These are phyloP conservation scores for Tetragonula carbonaria DNA, from an alignment of 2,888 invertebrate species.

Conservation along the genomic window DNA sequence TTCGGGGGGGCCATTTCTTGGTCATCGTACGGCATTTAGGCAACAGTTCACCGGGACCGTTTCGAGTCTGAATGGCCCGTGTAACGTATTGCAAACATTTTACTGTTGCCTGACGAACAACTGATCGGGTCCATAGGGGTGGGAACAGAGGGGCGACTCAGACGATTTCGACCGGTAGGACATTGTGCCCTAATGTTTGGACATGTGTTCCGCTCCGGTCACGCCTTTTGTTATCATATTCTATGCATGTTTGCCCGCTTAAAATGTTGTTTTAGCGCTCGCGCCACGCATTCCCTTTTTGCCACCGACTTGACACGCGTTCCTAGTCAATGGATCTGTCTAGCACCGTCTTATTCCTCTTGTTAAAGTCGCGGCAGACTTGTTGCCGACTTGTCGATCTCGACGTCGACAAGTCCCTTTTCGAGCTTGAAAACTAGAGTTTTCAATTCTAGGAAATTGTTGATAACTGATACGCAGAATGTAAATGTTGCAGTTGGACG, in stretches of 20 bases:
- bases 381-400: neutral
- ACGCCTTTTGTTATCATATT: constrained; percentile 83
- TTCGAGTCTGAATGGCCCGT: constrained; percentile 78
- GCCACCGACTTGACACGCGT: constrained; percentile 59
- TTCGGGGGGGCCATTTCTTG: constrained; percentile 73
- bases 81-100: constrained; percentile 82
- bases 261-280: constrained; percentile 80
- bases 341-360: constrained; percentile 40
- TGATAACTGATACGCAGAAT: too few species aligned
- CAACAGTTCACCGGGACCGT: constrained; percentile 71
- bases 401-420: neutral
- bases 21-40: constrained; percentile 76
- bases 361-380: neutral
- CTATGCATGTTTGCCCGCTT: constrained; percentile 81
- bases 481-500: too few species aligned
- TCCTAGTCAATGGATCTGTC: constrained; percentile 39
- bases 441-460: too few species aligned
- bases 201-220: constrained; percentile 84
- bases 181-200: constrained; percentile 83
- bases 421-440: too few species aligned
- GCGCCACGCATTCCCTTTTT: constrained; percentile 55
- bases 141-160: constrained; percentile 47
- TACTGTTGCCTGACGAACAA: constrained; percentile 69
- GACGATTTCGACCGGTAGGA: constrained; percentile 78
- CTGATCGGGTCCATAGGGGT: neutral